Conservation (phyloP, 1,140 invertebrate genomes). For the Centruroides sculpturatus region DNA sequence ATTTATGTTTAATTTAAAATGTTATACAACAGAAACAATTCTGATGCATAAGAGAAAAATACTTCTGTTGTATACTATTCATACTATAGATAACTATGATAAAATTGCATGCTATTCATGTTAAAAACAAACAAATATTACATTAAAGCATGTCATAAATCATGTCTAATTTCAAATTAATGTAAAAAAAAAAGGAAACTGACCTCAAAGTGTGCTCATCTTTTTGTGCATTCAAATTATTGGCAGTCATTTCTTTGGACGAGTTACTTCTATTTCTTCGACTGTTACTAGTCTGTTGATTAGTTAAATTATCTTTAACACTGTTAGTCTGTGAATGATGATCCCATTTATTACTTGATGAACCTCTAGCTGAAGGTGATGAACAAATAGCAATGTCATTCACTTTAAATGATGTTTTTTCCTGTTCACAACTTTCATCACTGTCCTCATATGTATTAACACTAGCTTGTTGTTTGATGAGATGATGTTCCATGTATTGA, state of each 20-base stretch:
- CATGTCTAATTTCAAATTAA: no score
- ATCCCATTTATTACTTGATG: constrained; percentile 2
- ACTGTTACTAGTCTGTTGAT: constrained; percentile 34
- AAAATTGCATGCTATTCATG: no score
- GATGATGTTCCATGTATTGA: constrained; percentile 21
- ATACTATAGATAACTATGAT: no score
- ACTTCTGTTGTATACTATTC: no score
- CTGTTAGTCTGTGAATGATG: constrained; percentile 3
- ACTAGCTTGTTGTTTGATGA: constrained; percentile 8
- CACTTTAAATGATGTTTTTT: constrained; percentile 10
- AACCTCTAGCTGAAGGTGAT: no score
- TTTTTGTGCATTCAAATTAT: constrained; percentile 29
- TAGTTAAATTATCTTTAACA: constrained; percentile 24
- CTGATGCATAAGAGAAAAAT: no score
- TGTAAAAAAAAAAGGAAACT: background rate
- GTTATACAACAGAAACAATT: no score
- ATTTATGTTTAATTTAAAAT: no score
- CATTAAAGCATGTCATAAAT: no score
- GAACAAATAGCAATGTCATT: constrained; percentile 4
- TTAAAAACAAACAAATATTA: no score
- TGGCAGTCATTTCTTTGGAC: constrained; percentile 33
- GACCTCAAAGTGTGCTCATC: constrained; percentile 44
- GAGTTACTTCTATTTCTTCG: constrained; percentile 28
- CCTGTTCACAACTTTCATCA: constrained; percentile 14
- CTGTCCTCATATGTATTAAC: constrained; percentile 40